Evolutionary conservation across 2,888 invertebrate species (phyloP).

Genomic region (Nomada lathburiana): DNA sequence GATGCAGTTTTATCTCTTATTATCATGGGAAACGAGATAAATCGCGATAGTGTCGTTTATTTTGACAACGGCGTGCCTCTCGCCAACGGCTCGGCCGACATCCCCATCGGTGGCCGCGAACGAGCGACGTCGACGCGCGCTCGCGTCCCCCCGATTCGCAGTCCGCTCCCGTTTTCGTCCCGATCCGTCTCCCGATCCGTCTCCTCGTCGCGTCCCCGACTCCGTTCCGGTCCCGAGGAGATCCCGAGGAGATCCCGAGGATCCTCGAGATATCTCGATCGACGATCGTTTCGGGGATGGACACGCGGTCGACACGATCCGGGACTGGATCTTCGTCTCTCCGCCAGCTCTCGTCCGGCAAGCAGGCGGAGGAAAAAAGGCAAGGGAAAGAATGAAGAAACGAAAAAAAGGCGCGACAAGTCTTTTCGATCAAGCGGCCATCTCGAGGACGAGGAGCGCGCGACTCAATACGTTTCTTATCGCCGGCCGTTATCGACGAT

Average conservation of each 20-base stretch:
- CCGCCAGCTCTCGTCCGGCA: too few relatives aligned
- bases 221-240: too few relatives aligned
- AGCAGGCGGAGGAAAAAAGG: background rate
- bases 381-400: background rate
- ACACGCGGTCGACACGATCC: too few relatives aligned
- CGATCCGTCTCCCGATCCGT: background rate
- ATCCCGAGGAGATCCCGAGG: too few relatives aligned
- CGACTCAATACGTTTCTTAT: conserved; percentile 42
- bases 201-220: background rate
- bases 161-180: background rate
- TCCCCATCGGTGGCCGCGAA: conserved; percentile 47
- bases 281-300: background rate
- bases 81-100: conserved; percentile 54
- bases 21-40: conserved; percentile 85
- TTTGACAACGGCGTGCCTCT: conserved; percentile 81
- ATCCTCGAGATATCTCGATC: background rate
- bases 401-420: background rate
- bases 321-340: too few relatives aligned
- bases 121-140: conserved; percentile 67
- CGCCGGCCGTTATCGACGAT: conserved; percentile 47
- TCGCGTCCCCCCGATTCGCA: background rate
- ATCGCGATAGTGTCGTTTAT: conserved; percentile 85
- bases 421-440: conserved; percentile 13
- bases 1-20: conserved; percentile 85
- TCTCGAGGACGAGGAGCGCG: conserved; percentile 8